Base-by-base conservation (phyloP, 2,797 vertebrate species). In the Apodemus agrarius region DNA sequence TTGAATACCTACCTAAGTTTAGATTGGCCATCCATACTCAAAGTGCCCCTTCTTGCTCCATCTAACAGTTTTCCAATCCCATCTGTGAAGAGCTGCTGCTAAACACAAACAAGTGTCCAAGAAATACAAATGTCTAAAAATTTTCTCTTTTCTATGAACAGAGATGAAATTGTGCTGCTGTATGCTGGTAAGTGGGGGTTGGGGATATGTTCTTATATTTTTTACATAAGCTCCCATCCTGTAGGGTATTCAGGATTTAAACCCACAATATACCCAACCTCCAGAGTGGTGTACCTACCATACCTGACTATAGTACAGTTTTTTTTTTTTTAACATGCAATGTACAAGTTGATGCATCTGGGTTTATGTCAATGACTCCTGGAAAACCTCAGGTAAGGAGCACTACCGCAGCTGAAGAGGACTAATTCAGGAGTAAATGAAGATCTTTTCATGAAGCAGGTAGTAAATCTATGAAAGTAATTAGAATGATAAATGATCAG, bases 401-500 rank as follows among this genome's bases (percentile, higher is more conserved):
- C 57, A 86, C 82, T 86, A 80, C 57, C 91, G 8, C 2, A 79
- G 2, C 52, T 90, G 54, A 93, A 93, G 49, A 84, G 3, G 57
- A 46, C 43, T 89, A 79, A 93, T 95, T 97, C 89, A 95, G 93
- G 89, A 89, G 82, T 11, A 95, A 91, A 97, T 95, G 69, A 96
- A 95, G 86, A 91, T 94, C 43, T 92, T 96, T 95, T 74, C 43
- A 92, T 72, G 63, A 96, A 96, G 63, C 74, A 91, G 34, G 22
- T 92, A 89, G 63, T 91, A 96, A 93, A 94, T 94, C 86, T 86
- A 91, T 95, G 89, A 92, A 96, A 93, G 63, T 92, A 96, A 95
- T 97, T 97, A 96, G 34, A 95, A 95, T 95, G 82, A 91, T 89
- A 95, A 96, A 95, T 94, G 63, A 90, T 54, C 85, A 96, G 93